Evolutionary conservation across 2,888 invertebrate species (phyloP).

Genomic region (Hofmannophila pseudospretella): DNA sequence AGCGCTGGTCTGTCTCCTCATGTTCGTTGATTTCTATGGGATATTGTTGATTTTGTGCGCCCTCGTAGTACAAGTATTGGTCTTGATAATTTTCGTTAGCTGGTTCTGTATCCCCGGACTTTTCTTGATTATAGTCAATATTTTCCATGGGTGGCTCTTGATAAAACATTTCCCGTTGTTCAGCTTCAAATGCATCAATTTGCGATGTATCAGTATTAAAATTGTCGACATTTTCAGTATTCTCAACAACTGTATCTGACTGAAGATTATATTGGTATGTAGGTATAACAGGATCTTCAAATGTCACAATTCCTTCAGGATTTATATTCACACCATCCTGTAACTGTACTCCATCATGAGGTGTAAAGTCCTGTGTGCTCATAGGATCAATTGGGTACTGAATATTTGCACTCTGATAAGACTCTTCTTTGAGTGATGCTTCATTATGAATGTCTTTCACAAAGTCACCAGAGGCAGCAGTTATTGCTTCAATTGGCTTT

Average conservation of each 20-base stretch:
- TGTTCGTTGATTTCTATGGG: constrained; percentile 41
- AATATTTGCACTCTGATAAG: constrained; percentile 12
- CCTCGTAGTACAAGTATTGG: constrained; percentile 44
- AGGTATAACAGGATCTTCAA: constrained; percentile 13
- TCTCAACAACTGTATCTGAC: constrained; percentile 4
- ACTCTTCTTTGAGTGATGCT: constrained; percentile 2
- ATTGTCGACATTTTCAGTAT: constrained; percentile 8
- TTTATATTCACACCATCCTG: constrained; percentile 24
- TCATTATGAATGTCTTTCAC: neutral
- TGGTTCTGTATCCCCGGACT: constrained; percentile 25
- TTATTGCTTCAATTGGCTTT: neutral
- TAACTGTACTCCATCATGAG: constrained; percentile 19
- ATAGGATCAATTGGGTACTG: constrained; percentile 26
- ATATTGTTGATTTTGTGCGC: constrained; percentile 31
- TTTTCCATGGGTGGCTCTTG: constrained; percentile 33
- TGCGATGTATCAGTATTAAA: constrained; percentile 12
- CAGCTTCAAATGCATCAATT: constrained; percentile 46
- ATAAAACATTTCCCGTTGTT: constrained; percentile 52
- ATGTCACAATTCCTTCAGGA: constrained; percentile 18
- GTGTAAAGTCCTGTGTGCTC: constrained; percentile 25
- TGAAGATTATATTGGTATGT: constrained; percentile 13
- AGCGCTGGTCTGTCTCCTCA: constrained; percentile 42
- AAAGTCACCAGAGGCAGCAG: neutral
- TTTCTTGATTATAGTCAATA: constrained; percentile 24
- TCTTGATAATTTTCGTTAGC: constrained; percentile 27